These are phyloP conservation scores for Manduca sexta DNA, from an alignment of 1,140 invertebrate species.

Conservation along the genomic window DNA sequence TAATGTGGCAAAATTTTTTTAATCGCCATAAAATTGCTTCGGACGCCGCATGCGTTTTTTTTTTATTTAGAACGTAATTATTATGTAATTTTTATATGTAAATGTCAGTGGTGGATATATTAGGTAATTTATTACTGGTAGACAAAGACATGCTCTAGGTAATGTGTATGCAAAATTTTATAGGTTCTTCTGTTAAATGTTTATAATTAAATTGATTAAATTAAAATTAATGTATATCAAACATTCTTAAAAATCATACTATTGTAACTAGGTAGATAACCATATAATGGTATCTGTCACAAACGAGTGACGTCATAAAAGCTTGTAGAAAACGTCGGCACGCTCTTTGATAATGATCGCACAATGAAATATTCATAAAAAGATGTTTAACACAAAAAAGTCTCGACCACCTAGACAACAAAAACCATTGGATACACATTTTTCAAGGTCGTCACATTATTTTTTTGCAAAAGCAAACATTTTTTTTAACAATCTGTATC, in stretches of 20 bases:
- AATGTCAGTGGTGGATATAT: no score
- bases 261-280: no score
- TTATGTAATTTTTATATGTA: no score
- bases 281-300: constrained; percentile 4
- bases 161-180: no score
- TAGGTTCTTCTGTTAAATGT: no score
- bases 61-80: no score
- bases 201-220: no score
- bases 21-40: constrained; percentile 8
- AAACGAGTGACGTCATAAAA: not conserved
- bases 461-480: constrained; percentile 35
- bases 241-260: no score
- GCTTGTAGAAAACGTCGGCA: constrained; percentile 1
- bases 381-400: constrained; percentile 35
- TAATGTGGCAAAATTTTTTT: constrained; percentile 13
- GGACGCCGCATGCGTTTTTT: no score
- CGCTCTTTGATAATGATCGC: constrained; percentile 9
- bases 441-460: constrained; percentile 32
- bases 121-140: no score
- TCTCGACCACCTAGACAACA: constrained; percentile 32
- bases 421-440: constrained; percentile 28
- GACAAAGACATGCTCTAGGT: no score
- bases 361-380: constrained; percentile 37
- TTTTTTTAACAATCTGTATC: constrained; percentile 40
- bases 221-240: no score